These are phyloP conservation scores for Protodeltote pygarga DNA, from an alignment of 2,888 invertebrate genomes.

Conservation along the genomic window DNA sequence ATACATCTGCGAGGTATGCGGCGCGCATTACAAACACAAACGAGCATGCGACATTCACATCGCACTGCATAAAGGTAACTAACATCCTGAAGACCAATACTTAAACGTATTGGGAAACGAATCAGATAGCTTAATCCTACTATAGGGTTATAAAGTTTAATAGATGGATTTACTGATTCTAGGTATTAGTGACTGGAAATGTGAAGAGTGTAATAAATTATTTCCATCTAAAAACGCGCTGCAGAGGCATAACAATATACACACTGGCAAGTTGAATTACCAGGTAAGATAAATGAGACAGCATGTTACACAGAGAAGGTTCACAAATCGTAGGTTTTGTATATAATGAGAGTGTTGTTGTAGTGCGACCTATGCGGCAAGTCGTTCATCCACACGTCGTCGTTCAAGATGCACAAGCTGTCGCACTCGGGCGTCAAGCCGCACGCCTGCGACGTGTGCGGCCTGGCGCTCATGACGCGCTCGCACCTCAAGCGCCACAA, in stretches of 20 bases:
- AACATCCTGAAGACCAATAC: no score
- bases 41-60: constrained; percentile 88
- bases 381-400: constrained; percentile 90
- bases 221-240: constrained; percentile 88
- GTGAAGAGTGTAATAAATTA: constrained; percentile 87
- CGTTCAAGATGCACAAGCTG: constrained; percentile 90
- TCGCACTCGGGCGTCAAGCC: constrained; percentile 88
- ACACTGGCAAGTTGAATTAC: constrained; percentile 88
- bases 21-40: constrained; percentile 88
- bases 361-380: constrained; percentile 89
- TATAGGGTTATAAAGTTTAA: background rate
- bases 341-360: constrained; percentile 20
- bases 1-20: constrained; percentile 86
- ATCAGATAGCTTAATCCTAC: no score
- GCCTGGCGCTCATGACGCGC: constrained; percentile 87
- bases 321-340: background rate
- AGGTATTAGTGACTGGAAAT: constrained; percentile 88
- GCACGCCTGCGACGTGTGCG: constrained; percentile 88
- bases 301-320: background rate
- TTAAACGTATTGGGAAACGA: no score
- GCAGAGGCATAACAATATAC: constrained; percentile 88
- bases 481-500: constrained; percentile 90
- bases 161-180: constrained; percentile 34
- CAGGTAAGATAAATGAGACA: constrained; percentile 65
- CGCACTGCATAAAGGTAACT: constrained; percentile 84